These are phyloP conservation scores for Melanotaenia boesemani DNA, from an alignment of 2,797 vertebrate species.

Conservation along the genomic window DNA sequence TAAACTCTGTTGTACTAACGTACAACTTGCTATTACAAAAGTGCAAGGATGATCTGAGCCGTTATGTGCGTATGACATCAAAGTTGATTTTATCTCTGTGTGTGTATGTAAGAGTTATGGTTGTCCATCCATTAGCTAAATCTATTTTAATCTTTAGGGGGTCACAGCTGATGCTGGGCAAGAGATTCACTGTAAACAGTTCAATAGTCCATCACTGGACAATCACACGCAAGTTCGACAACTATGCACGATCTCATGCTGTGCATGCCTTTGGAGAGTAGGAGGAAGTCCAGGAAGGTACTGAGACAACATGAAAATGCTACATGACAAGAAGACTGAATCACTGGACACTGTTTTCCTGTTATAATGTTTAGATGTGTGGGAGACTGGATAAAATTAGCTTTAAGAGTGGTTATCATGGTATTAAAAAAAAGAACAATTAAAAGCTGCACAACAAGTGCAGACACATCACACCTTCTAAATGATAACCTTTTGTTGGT, in stretches of 20 bases:
- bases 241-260: no score
- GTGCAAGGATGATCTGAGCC: no score
- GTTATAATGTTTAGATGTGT: neutral
- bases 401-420: no score
- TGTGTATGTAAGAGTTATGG: fast-evolving
- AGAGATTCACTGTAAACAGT: no score
- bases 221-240: neutral
- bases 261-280: neutral
- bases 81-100: neutral
- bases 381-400: neutral
- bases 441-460: no score
- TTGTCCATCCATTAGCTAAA: neutral
- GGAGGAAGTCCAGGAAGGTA: neutral
- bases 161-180: neutral
- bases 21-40: neutral
- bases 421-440: no score
- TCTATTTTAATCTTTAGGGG: neutral
- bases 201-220: neutral
- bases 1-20: neutral
- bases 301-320: neutral
- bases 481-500: neutral
- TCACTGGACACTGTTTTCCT: neutral
- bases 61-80: neutral
- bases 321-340: neutral
- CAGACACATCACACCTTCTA: neutral